Evolutionary conservation across 2,888 invertebrate genomes (phyloP).

Genomic region (Heliothis peltigera): DNA sequence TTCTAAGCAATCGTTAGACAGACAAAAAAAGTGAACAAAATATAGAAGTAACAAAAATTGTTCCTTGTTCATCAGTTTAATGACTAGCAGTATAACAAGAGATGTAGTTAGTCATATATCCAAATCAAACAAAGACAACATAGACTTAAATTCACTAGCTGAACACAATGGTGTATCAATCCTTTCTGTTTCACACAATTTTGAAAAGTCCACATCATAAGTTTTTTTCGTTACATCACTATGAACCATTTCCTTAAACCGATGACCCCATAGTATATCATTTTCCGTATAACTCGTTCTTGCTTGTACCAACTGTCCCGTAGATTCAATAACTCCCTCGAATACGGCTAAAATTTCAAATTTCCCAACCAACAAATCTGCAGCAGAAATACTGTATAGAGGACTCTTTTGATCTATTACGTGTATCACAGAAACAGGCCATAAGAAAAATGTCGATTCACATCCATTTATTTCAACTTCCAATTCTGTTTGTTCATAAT

Average conservation of each 20-base stretch:
- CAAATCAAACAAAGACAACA: slow-evolving; percentile 57
- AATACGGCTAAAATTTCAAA: slow-evolving; percentile 96
- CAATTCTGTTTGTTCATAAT: slow-evolving; percentile 95
- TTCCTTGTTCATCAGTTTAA: not conserved
- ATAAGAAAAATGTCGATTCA: slow-evolving; percentile 97
- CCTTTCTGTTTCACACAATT: slow-evolving; percentile 95
- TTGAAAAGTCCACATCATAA: slow-evolving; percentile 96
- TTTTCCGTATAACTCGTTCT: slow-evolving; percentile 94
- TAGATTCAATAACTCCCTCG: slow-evolving; percentile 97
- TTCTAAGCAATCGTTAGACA: no score
- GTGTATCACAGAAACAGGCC: slow-evolving; percentile 98
- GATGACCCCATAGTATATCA: slow-evolving; percentile 96
- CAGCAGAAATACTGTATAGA: slow-evolving; percentile 96
- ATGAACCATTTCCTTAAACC: slow-evolving; percentile 94
- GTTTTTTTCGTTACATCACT: slow-evolving; percentile 92
- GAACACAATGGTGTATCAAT: slow-evolving; percentile 96
- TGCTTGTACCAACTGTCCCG: slow-evolving; percentile 95
- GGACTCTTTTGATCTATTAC: slow-evolving; percentile 96
- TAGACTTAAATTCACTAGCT: slow-evolving; percentile 90
- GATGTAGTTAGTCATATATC: slow-evolving; percentile 14
- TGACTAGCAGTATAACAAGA: slow-evolving; percentile 22
- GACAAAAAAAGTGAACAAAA: no score
- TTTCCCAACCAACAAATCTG: slow-evolving; percentile 95
- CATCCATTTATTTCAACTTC: slow-evolving; percentile 94
- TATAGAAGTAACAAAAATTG: not conserved